Evolutionary conservation across 2,888 invertebrate genomes (phyloP).

Genomic region (Coenonympha glycerion): DNA sequence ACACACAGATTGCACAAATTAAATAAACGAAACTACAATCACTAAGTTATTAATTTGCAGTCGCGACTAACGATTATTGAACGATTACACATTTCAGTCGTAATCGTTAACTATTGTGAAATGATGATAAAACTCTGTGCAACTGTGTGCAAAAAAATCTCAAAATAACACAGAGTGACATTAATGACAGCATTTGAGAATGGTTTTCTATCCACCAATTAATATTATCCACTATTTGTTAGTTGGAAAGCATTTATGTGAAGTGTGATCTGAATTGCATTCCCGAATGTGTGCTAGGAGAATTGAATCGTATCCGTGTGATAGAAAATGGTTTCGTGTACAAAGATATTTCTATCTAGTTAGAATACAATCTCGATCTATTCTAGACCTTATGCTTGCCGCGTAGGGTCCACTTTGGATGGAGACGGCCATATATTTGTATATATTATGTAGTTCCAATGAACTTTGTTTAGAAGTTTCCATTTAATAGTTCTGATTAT

Average conservation of each 20-base stretch:
- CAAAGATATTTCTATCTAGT: not conserved
- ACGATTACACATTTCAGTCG: too few species aligned
- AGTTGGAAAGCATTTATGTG: slow-evolving; percentile 8
- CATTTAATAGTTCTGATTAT: not conserved
- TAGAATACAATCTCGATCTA: slow-evolving; percentile 1
- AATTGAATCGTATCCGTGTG: not conserved
- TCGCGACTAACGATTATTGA: too few species aligned
- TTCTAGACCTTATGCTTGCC: not conserved
- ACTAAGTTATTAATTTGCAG: too few species aligned
- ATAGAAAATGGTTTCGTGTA: slow-evolving; percentile 9
- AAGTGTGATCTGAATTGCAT: slow-evolving; percentile 16
- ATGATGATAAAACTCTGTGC: too few species aligned
- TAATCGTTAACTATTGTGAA: too few species aligned
- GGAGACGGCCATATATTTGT: slow-evolving; percentile 21
- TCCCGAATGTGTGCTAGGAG: slow-evolving; percentile 8
- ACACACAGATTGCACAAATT: too few species aligned
- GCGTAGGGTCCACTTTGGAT: not conserved
- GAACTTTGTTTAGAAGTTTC: slow-evolving; percentile 4
- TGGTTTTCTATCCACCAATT: too few species aligned
- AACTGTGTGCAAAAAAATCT: too few species aligned
- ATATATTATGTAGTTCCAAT: slow-evolving; percentile 26
- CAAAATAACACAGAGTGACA: too few species aligned
- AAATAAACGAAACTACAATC: too few species aligned
- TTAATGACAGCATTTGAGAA: too few species aligned
- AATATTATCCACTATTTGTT: too few species aligned